phyloP scores from a whole-genome alignment of 2,797 vertebrate genomes.

The Prionace glauca region DNA sequence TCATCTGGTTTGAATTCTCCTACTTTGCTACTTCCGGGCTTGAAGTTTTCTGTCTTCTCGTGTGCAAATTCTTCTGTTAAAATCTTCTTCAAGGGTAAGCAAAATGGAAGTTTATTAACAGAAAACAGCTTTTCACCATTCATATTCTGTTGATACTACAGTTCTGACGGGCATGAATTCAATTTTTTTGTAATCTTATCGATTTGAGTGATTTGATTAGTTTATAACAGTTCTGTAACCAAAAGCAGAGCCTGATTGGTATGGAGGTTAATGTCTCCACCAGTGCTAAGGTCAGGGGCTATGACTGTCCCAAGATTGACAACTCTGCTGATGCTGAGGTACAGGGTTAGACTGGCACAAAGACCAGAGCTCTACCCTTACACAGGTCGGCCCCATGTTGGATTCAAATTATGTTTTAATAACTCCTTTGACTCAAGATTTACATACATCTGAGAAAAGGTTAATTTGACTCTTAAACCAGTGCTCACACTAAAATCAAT shows the following conservation, averaged over 20 bases:
- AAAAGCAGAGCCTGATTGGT: background rate
- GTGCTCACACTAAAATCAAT: background rate
- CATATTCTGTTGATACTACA: background rate
- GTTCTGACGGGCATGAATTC: background rate
- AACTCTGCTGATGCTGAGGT: background rate
- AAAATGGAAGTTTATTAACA: background rate
- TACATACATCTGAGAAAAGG: background rate
- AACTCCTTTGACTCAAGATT: background rate
- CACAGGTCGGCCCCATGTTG: background rate
- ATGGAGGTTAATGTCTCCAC: background rate
- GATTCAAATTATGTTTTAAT: background rate
- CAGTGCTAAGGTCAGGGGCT: background rate
- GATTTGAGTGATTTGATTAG: background rate
- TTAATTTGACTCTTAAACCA: background rate
- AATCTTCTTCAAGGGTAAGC: background rate
- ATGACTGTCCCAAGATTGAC: background rate
- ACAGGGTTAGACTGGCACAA: background rate
- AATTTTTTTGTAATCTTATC: background rate
- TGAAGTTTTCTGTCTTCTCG: background rate
- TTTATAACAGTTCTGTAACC: background rate
- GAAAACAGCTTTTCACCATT: background rate
- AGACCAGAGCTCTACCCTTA: too few relatives aligned
- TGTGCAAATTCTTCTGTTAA: slow-evolving; percentile 18
- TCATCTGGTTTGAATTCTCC: background rate
- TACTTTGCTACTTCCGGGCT: background rate